These are phyloP conservation scores for Torymus texanus DNA, from an alignment of 2,888 invertebrate species.

Conservation along the genomic window DNA sequence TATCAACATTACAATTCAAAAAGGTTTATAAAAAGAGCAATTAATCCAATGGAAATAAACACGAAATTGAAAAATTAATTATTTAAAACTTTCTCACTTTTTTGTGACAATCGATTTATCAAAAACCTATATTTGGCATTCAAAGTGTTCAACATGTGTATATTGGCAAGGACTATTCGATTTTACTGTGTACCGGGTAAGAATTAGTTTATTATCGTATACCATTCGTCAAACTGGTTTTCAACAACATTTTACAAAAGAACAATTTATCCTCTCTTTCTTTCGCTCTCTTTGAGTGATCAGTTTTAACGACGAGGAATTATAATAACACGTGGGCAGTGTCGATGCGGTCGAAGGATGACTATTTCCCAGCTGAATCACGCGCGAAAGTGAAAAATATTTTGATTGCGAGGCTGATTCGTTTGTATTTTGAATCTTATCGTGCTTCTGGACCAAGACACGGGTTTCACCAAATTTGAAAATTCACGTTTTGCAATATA, in stretches of 20 bases:
- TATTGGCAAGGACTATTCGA: constrained; percentile 23
- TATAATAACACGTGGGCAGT: constrained; percentile 30
- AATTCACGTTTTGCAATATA: constrained; percentile 5
- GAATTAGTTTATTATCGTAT: constrained; percentile 28
- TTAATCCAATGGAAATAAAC: no score
- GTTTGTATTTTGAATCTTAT: not conserved
- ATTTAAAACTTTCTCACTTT: not conserved
- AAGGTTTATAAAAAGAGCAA: no score
- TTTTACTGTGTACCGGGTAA: constrained; percentile 29
- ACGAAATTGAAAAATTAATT: no score
- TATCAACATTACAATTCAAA: not conserved
- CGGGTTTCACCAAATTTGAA: no score
- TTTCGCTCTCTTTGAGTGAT: not conserved
- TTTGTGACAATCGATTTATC: constrained; percentile 10
- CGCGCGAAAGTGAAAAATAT: constrained; percentile 7
- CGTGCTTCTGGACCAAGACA: no score
- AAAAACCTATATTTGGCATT: constrained; percentile 20
- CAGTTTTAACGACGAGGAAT: not conserved
- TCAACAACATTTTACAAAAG: constrained; percentile 42
- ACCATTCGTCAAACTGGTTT: constrained; percentile 13
- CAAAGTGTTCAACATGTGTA: constrained; percentile 22
- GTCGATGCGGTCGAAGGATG: constrained; percentile 28
- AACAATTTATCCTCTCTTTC: constrained; percentile 1
- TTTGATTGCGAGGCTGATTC: constrained; percentile 3
- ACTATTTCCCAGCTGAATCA: constrained; percentile 5